phyloP scores from a whole-genome alignment of 2,888 invertebrate species.

The Pollenia griseotomentosa region DNA sequence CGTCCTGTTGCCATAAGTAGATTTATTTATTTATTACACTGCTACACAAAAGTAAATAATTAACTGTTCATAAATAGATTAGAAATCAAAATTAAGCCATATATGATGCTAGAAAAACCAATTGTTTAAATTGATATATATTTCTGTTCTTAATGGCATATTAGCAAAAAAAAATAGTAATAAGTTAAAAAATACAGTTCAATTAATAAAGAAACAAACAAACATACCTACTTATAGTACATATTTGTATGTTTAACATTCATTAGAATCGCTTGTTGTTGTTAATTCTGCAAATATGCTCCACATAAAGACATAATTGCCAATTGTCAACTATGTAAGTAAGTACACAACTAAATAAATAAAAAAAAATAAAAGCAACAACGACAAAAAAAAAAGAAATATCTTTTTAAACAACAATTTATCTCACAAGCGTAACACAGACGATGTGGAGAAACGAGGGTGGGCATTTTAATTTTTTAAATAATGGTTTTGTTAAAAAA shows the following conservation, averaged over 20 bases:
- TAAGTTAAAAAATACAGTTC: conserved; percentile 17
- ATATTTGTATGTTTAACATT: conserved; percentile 68
- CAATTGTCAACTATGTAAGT: conserved; percentile 71
- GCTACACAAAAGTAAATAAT: conserved; percentile 43
- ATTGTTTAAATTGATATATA: conserved; percentile 40
- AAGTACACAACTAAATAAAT: conserved; percentile 64
- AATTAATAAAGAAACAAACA: conserved; percentile 53
- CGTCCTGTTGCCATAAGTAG: conserved; percentile 23
- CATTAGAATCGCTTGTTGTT: conserved; percentile 71
- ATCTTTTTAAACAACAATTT: conserved; percentile 66
- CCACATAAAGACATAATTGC: conserved; percentile 74
- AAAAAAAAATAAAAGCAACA: conserved; percentile 23
- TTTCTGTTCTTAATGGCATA: conserved; percentile 39
- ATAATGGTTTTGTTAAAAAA: neutral
- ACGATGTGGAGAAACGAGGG: neutral
- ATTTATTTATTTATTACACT: conserved; percentile 14
- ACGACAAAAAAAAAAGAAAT: conserved; percentile 54
- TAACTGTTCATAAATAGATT: conserved; percentile 54
- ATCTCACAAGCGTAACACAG: conserved; percentile 48
- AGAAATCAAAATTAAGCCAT: conserved; percentile 64
- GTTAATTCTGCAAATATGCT: conserved; percentile 70
- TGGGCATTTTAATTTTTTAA: neutral
- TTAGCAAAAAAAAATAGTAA: conserved; percentile 15
- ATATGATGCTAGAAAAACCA: conserved; percentile 47
- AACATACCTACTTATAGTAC: neutral